Percentiles rank a stretch among this genome's conserved stretches.
Conservation (phyloP, 2,113 vertebrate species). For the Gallinago media region DNA sequence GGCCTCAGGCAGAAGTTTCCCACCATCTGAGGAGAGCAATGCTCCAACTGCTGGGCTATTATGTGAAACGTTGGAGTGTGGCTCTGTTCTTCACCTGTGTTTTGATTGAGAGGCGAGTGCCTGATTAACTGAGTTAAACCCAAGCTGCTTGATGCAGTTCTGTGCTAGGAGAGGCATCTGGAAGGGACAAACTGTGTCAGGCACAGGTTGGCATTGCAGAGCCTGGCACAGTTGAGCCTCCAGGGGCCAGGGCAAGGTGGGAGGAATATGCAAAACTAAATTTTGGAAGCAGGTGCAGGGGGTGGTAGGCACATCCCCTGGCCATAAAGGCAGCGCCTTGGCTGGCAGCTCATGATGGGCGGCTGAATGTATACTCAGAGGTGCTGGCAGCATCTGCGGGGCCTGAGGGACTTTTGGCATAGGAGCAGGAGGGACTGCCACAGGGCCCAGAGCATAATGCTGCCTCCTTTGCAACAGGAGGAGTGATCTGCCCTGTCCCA, state of each 20-base stretch:
- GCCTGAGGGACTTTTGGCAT: neutral
- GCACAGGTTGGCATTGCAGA: neutral
- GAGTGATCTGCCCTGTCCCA: neutral
- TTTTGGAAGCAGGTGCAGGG: neutral
- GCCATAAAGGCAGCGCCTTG: neutral
- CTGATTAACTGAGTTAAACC: neutral
- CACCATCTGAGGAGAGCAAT: neutral
- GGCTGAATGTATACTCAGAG: neutral
- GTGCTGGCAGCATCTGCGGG: neutral
- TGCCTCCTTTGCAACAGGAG: neutral
- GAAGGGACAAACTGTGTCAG: neutral
- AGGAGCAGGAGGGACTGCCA: fast-evolving
- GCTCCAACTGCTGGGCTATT: neutral
- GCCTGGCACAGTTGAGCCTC: fast-evolving
- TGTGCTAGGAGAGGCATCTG: neutral
- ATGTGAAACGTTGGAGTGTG: fast-evolving
- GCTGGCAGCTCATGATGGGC: neutral
- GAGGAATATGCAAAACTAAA: neutral
- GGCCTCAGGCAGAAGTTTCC: neutral
- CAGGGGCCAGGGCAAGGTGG: neutral
- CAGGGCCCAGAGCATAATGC: neutral
- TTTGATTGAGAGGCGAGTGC: neutral
- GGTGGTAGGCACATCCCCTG: neutral
- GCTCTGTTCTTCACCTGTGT: neutral
- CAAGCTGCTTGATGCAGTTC: fast-evolving